Evolutionary conservation across 2,797 vertebrate species (phyloP), one percentile per base, ranked within the genome.

Genomic region (Enteromius fasciolatus): DNA sequence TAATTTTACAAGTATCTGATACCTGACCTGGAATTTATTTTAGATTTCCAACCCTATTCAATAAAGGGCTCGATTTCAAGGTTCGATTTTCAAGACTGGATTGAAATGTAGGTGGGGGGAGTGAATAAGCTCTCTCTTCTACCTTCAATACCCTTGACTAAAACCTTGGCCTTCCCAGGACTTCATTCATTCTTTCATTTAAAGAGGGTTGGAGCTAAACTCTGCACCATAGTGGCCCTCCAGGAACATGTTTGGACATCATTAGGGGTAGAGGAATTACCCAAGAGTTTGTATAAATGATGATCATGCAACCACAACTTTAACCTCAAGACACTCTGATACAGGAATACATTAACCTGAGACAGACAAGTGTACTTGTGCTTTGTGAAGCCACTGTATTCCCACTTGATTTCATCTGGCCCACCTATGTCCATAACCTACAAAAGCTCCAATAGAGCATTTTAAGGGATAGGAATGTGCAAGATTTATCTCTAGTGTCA

Each of bases 301-400:
- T 28, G 39, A 57, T 6, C 73, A 75, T 75, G n/a, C 73, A 75
- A 75, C 8, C 73, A 54, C 39, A 59, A 41, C 31, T 67, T 39
- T 31, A 63, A 20, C 33, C 20, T 36, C 64, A 41, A 67, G 0
- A 36, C 33, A 67, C 33, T 73, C 5, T n/a, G 28, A 72, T 50
- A 20, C n/a, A 74, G 48, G 11, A 74, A 36, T 36, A 20, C 48
- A 54, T 9, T 54, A 33, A 15, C 18, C 18, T 48, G 15, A 50
- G 15, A 18, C 28, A 12, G 17, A 18, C 31, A 74, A 74, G 48
- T 36, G 48, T n/a, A 36, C 18, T 36, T n/a, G 9, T 73, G 28
- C 70, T n/a, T 57, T 25, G 8, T 12, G 7, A 75, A 39, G 39
- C 23, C 12, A 57, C 17, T 74, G 31, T 54, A 36, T 23, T 36